Base-by-base conservation (phyloP, 1,140 invertebrate genomes). In the Paraescarpia echinospica region DNA sequence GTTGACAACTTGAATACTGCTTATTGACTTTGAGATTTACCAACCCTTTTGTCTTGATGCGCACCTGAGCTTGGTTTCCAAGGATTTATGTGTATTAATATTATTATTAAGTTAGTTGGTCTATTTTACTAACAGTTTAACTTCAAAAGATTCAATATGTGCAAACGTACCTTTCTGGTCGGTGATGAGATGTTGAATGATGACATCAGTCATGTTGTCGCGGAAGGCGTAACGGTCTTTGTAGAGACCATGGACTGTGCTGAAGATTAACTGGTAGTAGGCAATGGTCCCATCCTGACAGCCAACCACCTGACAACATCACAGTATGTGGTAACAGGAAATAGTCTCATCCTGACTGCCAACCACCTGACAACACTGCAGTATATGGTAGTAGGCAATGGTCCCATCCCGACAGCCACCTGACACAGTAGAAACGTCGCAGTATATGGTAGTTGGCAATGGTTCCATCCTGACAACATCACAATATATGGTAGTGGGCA, bases 181-280 rank as follows among this genome's bases (percentile, higher is more conserved):
- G 0, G 98, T 98, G 35, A 99, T 97, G 34, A 99, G 97, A 96
- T 99, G 98, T 94, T 99, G 99, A 94, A 99, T 98, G 93, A 99
- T 98, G 33, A 99, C 98, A 96, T 99, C 99, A 31, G 99, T 99
- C 98, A 99, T 99, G 95, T 99, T 99, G 96, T 99, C 99, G 93
- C 99, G 97, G 95, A 96, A 98, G 8, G 99, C 99, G 96, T 99
- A 99, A 94, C 98, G 97, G 94, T 99, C 99, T 93, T 96, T 96
- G 95, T 99, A 99, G 8, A 99, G 95, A 4, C 98, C 99, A 96
- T 99, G 99, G 4, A 99, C 98, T 33, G 98, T 98, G 94, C 97
- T 98, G 94, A 99, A 99, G 18, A 98, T 97, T 51, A 99, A 95
- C 95, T 99, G 98, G 94, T 99, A 98, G 95, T 98, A 98, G 34